These are phyloP conservation scores for Dorcus hopei DNA, from an alignment of 2,888 invertebrate species.

Conservation along the genomic window DNA sequence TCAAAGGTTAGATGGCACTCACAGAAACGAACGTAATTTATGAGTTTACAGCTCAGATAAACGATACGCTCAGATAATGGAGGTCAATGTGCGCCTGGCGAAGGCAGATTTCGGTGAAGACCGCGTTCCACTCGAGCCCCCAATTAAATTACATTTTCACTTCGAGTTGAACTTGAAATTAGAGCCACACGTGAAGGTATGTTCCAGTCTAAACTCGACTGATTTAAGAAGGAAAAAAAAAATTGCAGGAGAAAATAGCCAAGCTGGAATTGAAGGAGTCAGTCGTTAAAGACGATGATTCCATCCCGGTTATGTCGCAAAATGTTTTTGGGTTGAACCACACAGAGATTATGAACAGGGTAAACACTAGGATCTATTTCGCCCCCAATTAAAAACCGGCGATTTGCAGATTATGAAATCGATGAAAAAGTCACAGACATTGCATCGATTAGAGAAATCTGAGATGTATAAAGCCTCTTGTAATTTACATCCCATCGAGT, in stretches of 20 bases:
- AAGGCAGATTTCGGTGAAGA: conserved; percentile 69
- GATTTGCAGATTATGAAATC: conserved; percentile 38
- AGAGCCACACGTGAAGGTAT: conserved; percentile 54
- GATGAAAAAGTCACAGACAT: conserved; percentile 38
- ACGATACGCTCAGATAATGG: conserved; percentile 52
- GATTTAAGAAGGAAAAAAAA: too few species aligned
- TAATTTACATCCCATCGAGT: conserved; percentile 35
- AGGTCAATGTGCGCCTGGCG: conserved; percentile 60
- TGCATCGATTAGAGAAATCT: conserved; percentile 25
- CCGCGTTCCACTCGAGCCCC: conserved; percentile 52
- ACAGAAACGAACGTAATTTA: background rate
- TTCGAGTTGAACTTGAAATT: conserved; percentile 50
- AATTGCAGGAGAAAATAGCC: conserved; percentile 24
- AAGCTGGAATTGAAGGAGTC: conserved; percentile 28
- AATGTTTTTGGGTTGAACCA: conserved; percentile 71
- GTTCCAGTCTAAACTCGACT: background rate
- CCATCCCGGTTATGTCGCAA: conserved; percentile 66
- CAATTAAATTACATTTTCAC: conserved; percentile 38
- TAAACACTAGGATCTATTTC: too few species aligned
- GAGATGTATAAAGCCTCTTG: conserved; percentile 11
- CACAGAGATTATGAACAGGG: conserved; percentile 56
- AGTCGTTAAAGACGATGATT: conserved; percentile 32
- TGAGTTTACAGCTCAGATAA: conserved; percentile 52
- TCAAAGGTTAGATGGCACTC: conserved; percentile 54
- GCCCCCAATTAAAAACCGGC: background rate